phyloP scores from a whole-genome alignment of 2,888 invertebrate species.

The Alloscopus bannaensis region DNA sequence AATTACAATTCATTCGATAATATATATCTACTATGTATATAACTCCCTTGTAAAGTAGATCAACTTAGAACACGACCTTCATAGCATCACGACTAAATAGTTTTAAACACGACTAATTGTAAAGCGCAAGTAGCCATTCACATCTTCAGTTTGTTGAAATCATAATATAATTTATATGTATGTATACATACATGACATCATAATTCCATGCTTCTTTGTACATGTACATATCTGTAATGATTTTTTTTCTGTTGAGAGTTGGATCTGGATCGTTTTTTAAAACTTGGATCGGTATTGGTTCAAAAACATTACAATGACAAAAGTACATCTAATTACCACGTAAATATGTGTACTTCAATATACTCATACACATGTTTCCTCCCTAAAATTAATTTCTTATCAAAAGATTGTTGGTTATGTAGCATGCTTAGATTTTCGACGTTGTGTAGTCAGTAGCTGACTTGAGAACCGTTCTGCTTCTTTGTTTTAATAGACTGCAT shows the following conservation, averaged over 20 bases:
- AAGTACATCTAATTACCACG: neutral
- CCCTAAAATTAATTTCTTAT: constrained; percentile 2
- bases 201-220: constrained; percentile 46
- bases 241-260: constrained; percentile 7
- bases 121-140: constrained; percentile 62
- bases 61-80: constrained; percentile 33
- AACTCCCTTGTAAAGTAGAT: neutral
- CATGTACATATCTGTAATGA: constrained; percentile 36
- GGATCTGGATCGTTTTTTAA: no score
- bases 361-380: neutral
- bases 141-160: no score
- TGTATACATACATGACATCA: neutral
- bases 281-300: constrained; percentile 55
- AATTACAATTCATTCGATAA: constrained; percentile 1
- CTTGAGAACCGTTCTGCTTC: neutral
- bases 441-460: constrained; percentile 5
- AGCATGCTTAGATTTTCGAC: neutral
- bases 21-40: neutral
- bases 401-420: neutral
- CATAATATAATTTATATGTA: neutral
- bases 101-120: constrained; percentile 53
- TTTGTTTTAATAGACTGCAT: neutral
- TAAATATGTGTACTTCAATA: neutral
- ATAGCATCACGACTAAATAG: constrained; percentile 56
- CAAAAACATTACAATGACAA: constrained; percentile 2